Percentiles rank a stretch among this genome's conserved stretches.
These are phyloP conservation scores for Lordiphosa stackelbergi DNA, from an alignment of 1,140 invertebrate genomes.

Conservation along the genomic window DNA sequence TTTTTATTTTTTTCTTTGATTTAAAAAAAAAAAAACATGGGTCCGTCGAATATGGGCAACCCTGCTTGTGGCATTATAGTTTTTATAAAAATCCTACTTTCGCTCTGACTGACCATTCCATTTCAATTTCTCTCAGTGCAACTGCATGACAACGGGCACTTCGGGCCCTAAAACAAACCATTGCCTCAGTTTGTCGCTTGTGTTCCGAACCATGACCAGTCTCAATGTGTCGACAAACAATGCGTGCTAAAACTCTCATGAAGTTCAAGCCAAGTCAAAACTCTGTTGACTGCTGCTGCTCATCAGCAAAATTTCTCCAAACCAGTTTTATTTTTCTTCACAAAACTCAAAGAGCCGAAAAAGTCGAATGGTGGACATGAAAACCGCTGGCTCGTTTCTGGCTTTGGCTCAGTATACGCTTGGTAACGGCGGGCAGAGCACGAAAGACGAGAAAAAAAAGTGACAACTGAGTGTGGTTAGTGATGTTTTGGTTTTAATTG, in stretches of 20 bases:
- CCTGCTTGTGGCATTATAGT: too few relatives aligned
- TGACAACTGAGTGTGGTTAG: neutral
- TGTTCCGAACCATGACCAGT: slow-evolving; percentile 39
- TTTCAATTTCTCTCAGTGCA: neutral
- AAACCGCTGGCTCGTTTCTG: slow-evolving; percentile 9
- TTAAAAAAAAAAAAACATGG: too few relatives aligned
- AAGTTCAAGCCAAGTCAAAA: slow-evolving; percentile 23
- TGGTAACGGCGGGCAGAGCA: slow-evolving; percentile 7
- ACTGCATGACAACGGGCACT: neutral
- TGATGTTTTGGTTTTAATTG: neutral
- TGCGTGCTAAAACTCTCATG: slow-evolving; percentile 17
- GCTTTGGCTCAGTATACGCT: slow-evolving; percentile 4
- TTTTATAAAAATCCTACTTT: too few relatives aligned
- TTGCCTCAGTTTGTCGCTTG: slow-evolving; percentile 15
- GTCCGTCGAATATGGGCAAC: too few relatives aligned
- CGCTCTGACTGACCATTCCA: too few relatives aligned
- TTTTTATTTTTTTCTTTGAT: too few relatives aligned
- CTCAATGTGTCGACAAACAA: slow-evolving; percentile 22
- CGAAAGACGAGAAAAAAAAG: slow-evolving; percentile 5
- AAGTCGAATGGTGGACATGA: slow-evolving; percentile 15
- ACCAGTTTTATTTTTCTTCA: slow-evolving; percentile 23
- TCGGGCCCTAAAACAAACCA: slow-evolving; percentile 2
- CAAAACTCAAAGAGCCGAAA: slow-evolving; percentile 45
- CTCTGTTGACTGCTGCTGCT: slow-evolving; percentile 28
- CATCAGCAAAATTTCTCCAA: slow-evolving; percentile 48